Percentiles rank a stretch among this genome's conserved stretches.
Evolutionary conservation across 2,888 invertebrate species (phyloP).

Genomic region (Sycophila texana): DNA sequence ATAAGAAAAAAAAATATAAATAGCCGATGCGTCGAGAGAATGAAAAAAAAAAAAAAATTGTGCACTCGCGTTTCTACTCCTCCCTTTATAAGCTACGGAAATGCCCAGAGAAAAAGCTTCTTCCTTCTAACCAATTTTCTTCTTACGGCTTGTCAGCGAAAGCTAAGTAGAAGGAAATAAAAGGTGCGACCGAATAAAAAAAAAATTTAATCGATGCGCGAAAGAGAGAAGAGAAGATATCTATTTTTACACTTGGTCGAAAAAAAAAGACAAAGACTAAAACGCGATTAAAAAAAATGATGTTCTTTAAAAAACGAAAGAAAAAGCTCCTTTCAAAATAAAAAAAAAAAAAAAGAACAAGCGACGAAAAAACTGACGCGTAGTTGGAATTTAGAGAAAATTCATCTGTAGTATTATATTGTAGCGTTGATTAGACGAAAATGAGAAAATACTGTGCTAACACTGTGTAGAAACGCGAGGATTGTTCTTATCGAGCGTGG

Average conservation of each 20-base stretch:
- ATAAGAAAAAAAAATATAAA: slow-evolving; percentile 13
- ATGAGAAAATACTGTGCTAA: slow-evolving; percentile 53
- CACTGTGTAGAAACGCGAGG: slow-evolving; percentile 66
- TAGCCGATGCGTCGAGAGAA: slow-evolving; percentile 38
- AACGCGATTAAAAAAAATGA: slow-evolving; percentile 51
- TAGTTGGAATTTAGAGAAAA: slow-evolving; percentile 58
- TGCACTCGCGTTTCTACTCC: slow-evolving; percentile 62
- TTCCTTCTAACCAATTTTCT: slow-evolving; percentile 53
- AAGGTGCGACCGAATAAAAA: slow-evolving; percentile 44
- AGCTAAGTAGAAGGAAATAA: slow-evolving; percentile 51
- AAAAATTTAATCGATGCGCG: slow-evolving; percentile 50
- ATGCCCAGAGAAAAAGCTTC: slow-evolving; percentile 51
- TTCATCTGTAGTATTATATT: slow-evolving; percentile 59
- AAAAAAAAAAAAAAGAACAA: slow-evolving; percentile 55
- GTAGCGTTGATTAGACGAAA: slow-evolving; percentile 53
- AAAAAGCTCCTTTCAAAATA: slow-evolving; percentile 50
- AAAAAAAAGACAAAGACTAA: slow-evolving; percentile 49
- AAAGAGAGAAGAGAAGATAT: slow-evolving; percentile 60
- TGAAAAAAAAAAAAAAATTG: slow-evolving; percentile 33
- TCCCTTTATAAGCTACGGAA: slow-evolving; percentile 44
- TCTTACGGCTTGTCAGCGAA: slow-evolving; percentile 52
- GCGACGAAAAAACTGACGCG: slow-evolving; percentile 26
- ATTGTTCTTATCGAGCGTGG: slow-evolving; percentile 34
- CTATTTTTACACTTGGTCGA: slow-evolving; percentile 70
- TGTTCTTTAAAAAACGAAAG: slow-evolving; percentile 48